A percentile compares a stretch with the other conserved stretches of the same genome.
Evolutionary conservation across 2,113 vertebrate genomes (phyloP).

Genomic region (Mobula hypostoma): DNA sequence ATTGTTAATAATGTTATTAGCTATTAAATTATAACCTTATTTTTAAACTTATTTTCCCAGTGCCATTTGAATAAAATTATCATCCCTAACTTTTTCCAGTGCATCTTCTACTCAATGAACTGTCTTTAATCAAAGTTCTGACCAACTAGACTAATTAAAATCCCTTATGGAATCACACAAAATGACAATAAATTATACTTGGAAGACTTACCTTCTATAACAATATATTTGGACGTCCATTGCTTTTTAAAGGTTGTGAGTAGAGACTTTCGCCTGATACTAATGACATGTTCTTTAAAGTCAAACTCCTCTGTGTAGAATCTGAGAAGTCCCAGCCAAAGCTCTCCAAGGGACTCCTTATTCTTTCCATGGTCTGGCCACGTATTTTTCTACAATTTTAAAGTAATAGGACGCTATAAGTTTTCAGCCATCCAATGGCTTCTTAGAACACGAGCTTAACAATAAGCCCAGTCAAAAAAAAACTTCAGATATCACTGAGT

Average conservation of each 20-base stretch:
- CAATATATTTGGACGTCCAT: conserved; percentile 93
- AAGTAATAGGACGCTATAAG: not conserved
- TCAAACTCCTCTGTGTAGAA: conserved; percentile 94
- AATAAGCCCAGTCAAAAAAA: not conserved
- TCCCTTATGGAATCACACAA: not conserved
- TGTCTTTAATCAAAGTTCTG: not conserved
- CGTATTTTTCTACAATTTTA: conserved; percentile 41
- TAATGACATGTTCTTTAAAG: conserved; percentile 88
- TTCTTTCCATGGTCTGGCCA: conserved; percentile 77
- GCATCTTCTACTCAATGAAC: not conserved
- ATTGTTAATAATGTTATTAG: too few relatives aligned
- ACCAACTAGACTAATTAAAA: not conserved
- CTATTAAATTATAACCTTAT: too few relatives aligned
- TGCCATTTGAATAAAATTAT: not conserved
- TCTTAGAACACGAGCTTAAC: not conserved
- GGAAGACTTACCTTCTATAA: conserved; percentile 77
- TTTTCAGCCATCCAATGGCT: not conserved
- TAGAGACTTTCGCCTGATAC: conserved; percentile 72
- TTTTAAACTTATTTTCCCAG: not conserved
- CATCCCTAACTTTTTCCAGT: not conserved
- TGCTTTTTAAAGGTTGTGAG: conserved; percentile 96
- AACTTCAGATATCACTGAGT: not conserved
- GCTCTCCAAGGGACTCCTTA: conserved; percentile 75
- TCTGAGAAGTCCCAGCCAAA: conserved; percentile 85
- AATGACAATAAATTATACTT: not conserved